Evolutionary conservation across 2,888 invertebrate genomes (phyloP).

Genomic region (Polietes domitor): DNA sequence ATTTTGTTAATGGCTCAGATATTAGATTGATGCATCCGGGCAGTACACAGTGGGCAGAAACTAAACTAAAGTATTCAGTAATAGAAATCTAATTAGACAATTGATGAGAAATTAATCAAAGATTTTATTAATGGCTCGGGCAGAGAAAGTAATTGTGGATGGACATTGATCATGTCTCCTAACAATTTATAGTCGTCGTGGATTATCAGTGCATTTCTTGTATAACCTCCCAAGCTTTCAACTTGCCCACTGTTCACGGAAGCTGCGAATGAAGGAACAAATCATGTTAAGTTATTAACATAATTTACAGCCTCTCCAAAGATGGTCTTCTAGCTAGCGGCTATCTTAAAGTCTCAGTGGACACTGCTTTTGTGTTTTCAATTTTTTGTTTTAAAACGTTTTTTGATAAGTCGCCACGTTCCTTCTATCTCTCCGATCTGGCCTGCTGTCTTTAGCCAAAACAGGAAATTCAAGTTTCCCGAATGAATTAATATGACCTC

Average conservation of each 20-base stretch:
- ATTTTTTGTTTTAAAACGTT: background rate
- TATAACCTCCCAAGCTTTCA: too few species aligned
- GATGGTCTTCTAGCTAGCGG: background rate
- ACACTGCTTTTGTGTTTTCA: background rate
- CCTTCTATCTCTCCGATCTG: background rate
- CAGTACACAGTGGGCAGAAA: too few species aligned
- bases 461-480: background rate
- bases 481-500: background rate
- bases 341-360: background rate
- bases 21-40: too few species aligned
- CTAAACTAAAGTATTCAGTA: too few species aligned
- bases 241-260: background rate
- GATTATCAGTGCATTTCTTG: too few species aligned
- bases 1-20: too few species aligned
- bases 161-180: too few species aligned
- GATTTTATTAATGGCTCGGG: too few species aligned
- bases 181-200: too few species aligned
- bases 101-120: too few species aligned
- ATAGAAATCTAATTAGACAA: too few species aligned
- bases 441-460: background rate
- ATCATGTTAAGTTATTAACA: conserved; percentile 28
- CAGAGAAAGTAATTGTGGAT: too few species aligned
- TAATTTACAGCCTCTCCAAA: conserved; percentile 6
- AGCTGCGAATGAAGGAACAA: background rate
- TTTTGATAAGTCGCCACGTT: background rate